phyloP scores from a whole-genome alignment of 1,140 invertebrate genomes.

The Cotesia vestalis region DNA sequence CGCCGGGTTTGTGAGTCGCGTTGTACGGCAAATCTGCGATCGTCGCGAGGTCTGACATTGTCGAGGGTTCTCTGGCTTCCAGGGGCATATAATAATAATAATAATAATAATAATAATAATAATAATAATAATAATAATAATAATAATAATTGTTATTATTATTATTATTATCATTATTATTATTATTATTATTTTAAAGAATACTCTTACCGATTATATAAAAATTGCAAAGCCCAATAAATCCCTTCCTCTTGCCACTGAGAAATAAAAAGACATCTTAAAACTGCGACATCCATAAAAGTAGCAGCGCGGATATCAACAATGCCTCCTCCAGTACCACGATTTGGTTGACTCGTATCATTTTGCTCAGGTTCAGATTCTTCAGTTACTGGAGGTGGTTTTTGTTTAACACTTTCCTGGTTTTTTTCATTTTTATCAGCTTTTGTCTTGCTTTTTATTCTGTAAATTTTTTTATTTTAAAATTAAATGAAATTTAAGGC shows the following conservation, averaged over 20 bases:
- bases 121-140: no score
- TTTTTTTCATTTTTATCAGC: constrained; percentile 43
- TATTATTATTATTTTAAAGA: constrained; percentile 18
- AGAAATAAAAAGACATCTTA: constrained; percentile 94
- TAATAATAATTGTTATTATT: no score
- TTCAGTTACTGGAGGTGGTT: constrained; percentile 38
- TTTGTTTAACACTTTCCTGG: constrained; percentile 41
- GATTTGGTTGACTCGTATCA: constrained; percentile 29
- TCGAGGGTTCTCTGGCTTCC: constrained; percentile 72
- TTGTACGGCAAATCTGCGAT: constrained; percentile 38
- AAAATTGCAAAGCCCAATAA: constrained; percentile 95
- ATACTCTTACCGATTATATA: constrained; percentile 80
- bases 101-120: no score
- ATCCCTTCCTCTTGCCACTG: constrained; percentile 99
- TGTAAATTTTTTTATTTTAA: neutral
- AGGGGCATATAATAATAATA: constrained; percentile 68
- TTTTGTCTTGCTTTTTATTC: constrained; percentile 26
- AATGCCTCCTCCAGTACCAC: constrained; percentile 39
- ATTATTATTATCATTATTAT: no score
- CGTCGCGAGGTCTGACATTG: constrained; percentile 52
- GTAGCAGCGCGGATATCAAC: constrained; percentile 86
- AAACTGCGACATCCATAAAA: constrained; percentile 93
- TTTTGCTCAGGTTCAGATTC: constrained; percentile 44
- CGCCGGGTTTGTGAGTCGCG: constrained; percentile 62
- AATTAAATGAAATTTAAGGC: neutral